Evolutionary conservation across 2,888 invertebrate species (phyloP).

Genomic region (Epinotia nisella): DNA sequence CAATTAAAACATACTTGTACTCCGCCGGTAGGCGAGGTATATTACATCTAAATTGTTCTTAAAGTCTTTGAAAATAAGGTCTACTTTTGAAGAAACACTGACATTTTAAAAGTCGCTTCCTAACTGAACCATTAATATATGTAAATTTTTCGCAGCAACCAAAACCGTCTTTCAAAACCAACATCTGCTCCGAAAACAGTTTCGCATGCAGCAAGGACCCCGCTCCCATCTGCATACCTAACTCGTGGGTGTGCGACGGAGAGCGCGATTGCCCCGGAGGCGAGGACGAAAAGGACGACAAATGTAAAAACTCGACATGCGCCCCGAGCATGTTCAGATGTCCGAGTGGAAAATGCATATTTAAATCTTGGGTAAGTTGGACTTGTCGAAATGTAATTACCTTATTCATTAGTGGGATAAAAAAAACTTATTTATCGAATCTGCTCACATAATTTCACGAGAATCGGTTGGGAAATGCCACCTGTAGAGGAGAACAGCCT

Average conservation of each 20-base stretch:
- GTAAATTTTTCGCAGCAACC: neutral
- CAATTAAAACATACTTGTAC: too few species aligned
- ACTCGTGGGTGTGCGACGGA: conserved; percentile 92
- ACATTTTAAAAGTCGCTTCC: neutral
- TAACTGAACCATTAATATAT: neutral
- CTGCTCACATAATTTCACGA: too few species aligned
- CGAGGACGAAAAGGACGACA: conserved; percentile 88
- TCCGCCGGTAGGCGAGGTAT: too few species aligned
- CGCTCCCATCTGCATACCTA: conserved; percentile 87
- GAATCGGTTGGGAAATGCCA: too few species aligned
- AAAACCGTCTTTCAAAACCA: conserved; percentile 58
- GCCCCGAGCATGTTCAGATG: conserved; percentile 90
- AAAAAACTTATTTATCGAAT: too few species aligned
- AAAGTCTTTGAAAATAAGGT: too few species aligned
- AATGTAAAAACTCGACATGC: conserved; percentile 88
- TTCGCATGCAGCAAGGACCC: conserved; percentile 70
- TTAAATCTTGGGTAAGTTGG: conserved; percentile 81
- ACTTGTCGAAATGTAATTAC: too few species aligned
- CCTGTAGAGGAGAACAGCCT: too few species aligned
- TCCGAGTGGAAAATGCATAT: conserved; percentile 83
- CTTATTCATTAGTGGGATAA: too few species aligned
- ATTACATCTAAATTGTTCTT: too few species aligned
- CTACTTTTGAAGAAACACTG: too few species aligned
- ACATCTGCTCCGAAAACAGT: conserved; percentile 63
- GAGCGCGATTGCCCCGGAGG: conserved; percentile 90